Evolutionary conservation across 2,113 vertebrate genomes (phyloP), one percentile per base, ranked within the genome.

Genomic region (Muntiacus muntjak): DNA sequence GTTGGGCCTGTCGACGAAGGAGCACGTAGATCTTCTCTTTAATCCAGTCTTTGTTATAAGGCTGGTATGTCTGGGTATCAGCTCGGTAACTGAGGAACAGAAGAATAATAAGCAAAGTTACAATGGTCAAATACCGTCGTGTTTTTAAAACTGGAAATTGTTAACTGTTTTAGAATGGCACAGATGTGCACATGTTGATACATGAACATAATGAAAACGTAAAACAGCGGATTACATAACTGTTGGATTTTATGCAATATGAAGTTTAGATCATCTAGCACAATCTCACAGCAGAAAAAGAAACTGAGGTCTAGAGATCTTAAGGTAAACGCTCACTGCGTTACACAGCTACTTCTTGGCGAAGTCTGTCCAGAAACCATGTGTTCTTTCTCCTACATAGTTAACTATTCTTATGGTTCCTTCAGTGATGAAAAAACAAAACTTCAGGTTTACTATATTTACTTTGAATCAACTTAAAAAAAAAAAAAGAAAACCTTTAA

Each of bases 21-120:
- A 99, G 99, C 90, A 99, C 99, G 1, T 99, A 99, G 98, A 99
- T 99, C 99, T 99, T 99, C 99, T 99, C 99, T 98, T 99, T 99
- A 98, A 99, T 99, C 99, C 99, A 99, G 98, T 99, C 99, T 99
- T 99, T 99, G 98, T 99, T 99, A 98, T 99, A 99, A 0, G 99
- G 99, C 83, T 99, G 99, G 98, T 99, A 99, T 54, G 99, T 99
- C 98, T 99, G 99, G 88, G 99, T 99, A 98, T 99, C 99, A 95
- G 99, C 99, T 98, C 99, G 99, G 98, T 99, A 99, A 98, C 99
- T 99, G 98, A 76, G 97, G 12, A 92, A 82, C 52, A 94, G 88
- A 97, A 91, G 89, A 52, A 36, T 13, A 91, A 62, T 2, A 83
- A 90, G 8, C 78, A 88, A 74, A 74, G 58, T 87, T 40, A 84